A percentile compares a stretch with the other conserved stretches of the same genome.
These are phyloP conservation scores for Crotalus adamanteus DNA, from an alignment of 2,797 vertebrate species.

Conservation along the genomic window DNA sequence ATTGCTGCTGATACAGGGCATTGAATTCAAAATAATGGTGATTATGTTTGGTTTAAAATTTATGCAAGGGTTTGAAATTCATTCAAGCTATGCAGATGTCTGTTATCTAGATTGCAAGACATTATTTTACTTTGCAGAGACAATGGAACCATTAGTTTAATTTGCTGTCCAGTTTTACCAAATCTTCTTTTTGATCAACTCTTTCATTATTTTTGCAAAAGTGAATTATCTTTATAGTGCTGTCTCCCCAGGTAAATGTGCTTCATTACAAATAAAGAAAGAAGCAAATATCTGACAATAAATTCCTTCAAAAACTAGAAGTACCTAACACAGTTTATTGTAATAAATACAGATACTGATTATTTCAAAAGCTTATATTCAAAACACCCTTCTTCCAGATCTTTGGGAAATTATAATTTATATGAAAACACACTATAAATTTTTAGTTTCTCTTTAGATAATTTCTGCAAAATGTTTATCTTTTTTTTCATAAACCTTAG, in stretches of 20 bases:
- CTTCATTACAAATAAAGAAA: constrained; percentile 47
- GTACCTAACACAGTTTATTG: constrained; percentile 2
- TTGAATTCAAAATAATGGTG: constrained; percentile 36
- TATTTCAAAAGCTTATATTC: background rate
- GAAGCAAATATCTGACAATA: constrained; percentile 52
- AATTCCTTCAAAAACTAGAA: constrained; percentile 48
- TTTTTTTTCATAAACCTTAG: background rate
- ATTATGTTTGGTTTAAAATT: constrained; percentile 22
- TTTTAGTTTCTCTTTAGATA: background rate
- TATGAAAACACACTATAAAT: background rate
- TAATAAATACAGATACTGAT: background rate
- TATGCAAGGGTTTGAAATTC: constrained; percentile 6
- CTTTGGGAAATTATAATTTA: background rate
- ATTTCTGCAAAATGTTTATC: background rate
- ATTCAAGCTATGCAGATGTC: constrained; percentile 22
- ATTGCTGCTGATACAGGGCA: background rate
- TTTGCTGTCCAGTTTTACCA: constrained; percentile 34
- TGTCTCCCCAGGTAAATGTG: constrained; percentile 54
- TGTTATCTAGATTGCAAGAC: constrained; percentile 11
- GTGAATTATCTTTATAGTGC: constrained; percentile 54
- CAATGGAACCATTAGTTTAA: background rate
- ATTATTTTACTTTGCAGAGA: background rate
- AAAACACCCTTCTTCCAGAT: background rate
- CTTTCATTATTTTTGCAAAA: constrained; percentile 56
- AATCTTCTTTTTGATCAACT: constrained; percentile 41